Conservation (phyloP, 2,888 invertebrate genomes). For the Amblyteles armatorius region DNA sequence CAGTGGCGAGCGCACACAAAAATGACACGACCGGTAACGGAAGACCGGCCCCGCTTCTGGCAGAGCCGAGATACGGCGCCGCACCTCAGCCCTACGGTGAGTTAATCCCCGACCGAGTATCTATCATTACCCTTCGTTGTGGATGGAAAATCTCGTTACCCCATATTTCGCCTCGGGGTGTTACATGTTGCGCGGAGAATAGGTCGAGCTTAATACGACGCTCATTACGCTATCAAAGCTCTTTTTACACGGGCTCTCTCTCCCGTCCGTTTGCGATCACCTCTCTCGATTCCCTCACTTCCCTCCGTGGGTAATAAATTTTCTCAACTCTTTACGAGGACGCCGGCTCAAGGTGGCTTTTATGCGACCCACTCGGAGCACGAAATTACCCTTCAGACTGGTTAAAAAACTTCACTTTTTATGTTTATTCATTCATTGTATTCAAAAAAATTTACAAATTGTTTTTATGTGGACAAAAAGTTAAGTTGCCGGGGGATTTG, state of each 20-base stretch:
- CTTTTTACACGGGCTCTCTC: constrained; percentile 4
- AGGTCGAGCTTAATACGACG: too few relatives aligned
- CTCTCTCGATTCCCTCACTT: background rate
- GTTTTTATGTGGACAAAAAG: too few relatives aligned
- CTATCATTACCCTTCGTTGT: background rate
- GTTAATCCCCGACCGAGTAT: constrained; percentile 82
- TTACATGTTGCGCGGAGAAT: too few relatives aligned
- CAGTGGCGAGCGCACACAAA: constrained; percentile 83
- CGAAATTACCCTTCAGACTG: constrained; percentile 22
- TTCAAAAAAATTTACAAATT: too few relatives aligned
- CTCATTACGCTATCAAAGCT: background rate
- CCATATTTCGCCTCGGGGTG: too few relatives aligned
- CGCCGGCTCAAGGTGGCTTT: background rate
- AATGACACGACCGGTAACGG: constrained; percentile 83
- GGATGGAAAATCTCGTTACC: background rate
- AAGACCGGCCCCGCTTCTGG: constrained; percentile 93
- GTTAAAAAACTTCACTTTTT: constrained; percentile 8
- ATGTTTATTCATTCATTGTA: background rate
- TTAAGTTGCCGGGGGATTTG: too few relatives aligned
- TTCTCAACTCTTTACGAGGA: constrained; percentile 21
- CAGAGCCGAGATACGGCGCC: constrained; percentile 95
- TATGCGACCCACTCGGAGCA: background rate
- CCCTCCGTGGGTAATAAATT: constrained; percentile 24
- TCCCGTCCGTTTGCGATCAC: constrained; percentile 16
- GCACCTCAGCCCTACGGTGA: constrained; percentile 96